A percentile compares a stretch with the other conserved stretches of the same genome.
Evolutionary conservation across 1,140 invertebrate species (phyloP).

Genomic region (Agrypnia vestita): DNA sequence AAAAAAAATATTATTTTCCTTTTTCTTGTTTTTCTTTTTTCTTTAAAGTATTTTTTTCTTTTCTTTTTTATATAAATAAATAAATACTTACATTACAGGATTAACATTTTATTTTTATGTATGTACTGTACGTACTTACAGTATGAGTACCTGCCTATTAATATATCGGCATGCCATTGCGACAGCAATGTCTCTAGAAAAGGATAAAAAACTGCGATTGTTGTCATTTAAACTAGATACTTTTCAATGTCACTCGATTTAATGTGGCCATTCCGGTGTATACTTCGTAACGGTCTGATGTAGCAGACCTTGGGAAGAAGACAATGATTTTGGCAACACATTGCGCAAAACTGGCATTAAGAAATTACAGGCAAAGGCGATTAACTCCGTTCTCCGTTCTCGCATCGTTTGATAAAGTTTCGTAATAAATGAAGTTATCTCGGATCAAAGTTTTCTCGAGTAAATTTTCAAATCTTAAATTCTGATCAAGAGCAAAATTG

Average conservation of each 20-base stretch:
- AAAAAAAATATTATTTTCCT: too few species aligned
- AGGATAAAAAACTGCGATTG: conserved; percentile 6
- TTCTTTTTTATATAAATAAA: too few species aligned
- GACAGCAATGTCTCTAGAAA: not conserved
- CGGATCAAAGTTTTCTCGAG: conserved; percentile 41
- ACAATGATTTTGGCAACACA: conserved; percentile 35
- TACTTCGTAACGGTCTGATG: not conserved
- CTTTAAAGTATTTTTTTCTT: too few species aligned
- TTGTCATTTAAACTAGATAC: conserved; percentile 13
- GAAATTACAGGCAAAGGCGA: conserved; percentile 29
- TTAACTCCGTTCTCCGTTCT: conserved; percentile 23
- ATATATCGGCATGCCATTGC: conserved; percentile 4
- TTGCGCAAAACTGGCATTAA: conserved; percentile 30
- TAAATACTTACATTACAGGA: too few species aligned
- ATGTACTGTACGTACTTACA: too few species aligned
- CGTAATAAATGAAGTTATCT: conserved; percentile 43
- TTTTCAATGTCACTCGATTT: conserved; percentile 15
- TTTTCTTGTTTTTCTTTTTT: too few species aligned
- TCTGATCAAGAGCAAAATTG: conserved; percentile 29
- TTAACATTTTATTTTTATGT: too few species aligned
- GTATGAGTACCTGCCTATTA: too few species aligned
- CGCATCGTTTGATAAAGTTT: conserved; percentile 34
- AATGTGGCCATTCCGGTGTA: not conserved
- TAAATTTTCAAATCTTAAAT: conserved; percentile 41
- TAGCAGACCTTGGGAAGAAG: not conserved